Evolutionary conservation across 2,888 invertebrate species (phyloP).

Genomic region (Drosophila demipolita): DNA sequence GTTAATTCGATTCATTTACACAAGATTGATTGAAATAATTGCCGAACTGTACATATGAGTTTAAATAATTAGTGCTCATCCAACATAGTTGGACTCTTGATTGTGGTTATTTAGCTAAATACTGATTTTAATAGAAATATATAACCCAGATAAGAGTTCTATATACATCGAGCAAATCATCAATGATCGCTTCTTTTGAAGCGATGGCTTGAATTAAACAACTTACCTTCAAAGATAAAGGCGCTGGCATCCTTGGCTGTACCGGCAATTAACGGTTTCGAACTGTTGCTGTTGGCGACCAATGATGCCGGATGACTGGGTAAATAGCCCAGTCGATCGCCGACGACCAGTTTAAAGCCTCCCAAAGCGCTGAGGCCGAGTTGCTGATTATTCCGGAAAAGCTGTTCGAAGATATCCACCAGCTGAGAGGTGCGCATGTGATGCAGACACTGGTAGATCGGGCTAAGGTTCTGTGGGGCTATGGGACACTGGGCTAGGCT

Average conservation of each 20-base stretch:
- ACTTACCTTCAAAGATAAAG: conserved; percentile 85
- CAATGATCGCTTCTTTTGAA: neutral
- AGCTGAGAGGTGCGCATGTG: conserved; percentile 76
- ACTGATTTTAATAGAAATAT: neutral
- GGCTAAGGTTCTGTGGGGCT: conserved; percentile 7
- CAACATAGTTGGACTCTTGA: neutral
- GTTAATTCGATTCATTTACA: neutral
- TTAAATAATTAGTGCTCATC: neutral
- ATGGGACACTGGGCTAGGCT: conserved; percentile 81
- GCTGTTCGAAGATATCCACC: conserved; percentile 67
- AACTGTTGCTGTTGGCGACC: conserved; percentile 52
- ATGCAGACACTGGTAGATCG: conserved; percentile 69
- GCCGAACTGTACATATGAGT: neutral
- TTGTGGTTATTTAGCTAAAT: neutral
- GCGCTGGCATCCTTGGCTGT: conserved; percentile 86
- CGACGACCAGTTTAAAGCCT: conserved; percentile 82
- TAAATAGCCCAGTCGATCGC: conserved; percentile 80
- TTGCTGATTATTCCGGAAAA: conserved; percentile 74
- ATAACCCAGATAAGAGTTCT: neutral
- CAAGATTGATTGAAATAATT: neutral
- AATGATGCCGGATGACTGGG: conserved; percentile 78
- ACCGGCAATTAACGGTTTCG: conserved; percentile 84
- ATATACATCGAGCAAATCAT: neutral
- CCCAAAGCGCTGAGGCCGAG: conserved; percentile 71
- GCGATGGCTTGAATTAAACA: neutral